Base-by-base conservation (phyloP, 2,113 vertebrate species). In the Dasyornis broadbenti region DNA sequence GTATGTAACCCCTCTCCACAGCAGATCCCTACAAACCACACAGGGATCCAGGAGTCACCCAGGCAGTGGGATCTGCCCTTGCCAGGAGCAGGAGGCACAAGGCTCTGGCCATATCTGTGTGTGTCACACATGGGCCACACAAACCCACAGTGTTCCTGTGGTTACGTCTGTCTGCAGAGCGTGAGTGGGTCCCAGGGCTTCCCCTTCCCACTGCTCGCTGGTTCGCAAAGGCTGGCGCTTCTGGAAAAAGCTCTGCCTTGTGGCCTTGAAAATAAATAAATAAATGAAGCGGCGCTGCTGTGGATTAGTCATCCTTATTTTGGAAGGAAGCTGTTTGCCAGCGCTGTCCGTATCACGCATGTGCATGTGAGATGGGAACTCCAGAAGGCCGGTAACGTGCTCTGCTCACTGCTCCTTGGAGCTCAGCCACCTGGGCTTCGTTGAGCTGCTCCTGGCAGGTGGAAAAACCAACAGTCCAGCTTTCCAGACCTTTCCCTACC, bases 261-360 rank as follows among this genome's bases (percentile, higher is more conserved):
- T 90, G 88, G 88, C 68, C 88, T 66, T 31, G 8, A 35, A 78
- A 86, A 89, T 72, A 94, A 82, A 60, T 52, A 82, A 81, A 26
- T 21, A 87, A 87, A 44, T 3, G 6, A 64, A 65, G 37, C 0
- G 0, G 39, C 12, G 6, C 27, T 61, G 75, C 85, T 54, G 57
- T 11, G 79, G 71, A 88, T 96, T 88, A 96, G 92, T 96, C 95
- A 96, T 77, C 81, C 78, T 94, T 81, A 35, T 91, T 92, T 94
- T 68, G 80, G 50, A 86, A 68, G 90, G 86, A 85, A 92, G 92
- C 82, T 42, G 64, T 93, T 77, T 92, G 88, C 85, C 73, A 40
- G 81, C 5, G 2, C 70, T 68, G 23, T 35, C 84, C 10, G 3
- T 30, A 28, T 7, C 76, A 73, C 3, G 66, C 61, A 44, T 89